phyloP scores from a whole-genome alignment of 1,140 invertebrate species.

The Brachionus paranguensis region DNA sequence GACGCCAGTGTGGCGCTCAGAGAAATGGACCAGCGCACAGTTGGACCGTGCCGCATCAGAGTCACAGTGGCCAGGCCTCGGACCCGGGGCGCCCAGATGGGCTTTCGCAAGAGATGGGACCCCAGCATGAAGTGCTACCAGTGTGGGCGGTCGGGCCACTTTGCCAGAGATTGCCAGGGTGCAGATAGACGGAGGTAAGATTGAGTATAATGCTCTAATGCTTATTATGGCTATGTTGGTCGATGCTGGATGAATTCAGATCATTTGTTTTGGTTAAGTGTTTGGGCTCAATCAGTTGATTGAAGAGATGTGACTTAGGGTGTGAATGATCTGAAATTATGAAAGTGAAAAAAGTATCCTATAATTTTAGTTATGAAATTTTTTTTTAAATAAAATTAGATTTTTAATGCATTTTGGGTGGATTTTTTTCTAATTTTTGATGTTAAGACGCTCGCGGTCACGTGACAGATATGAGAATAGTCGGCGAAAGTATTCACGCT shows the following conservation, averaged over 20 bases:
- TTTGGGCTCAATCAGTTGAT: background rate
- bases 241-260: conserved; percentile 10
- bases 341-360: background rate
- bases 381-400: background rate
- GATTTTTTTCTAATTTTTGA: background rate
- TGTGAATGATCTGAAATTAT: conserved; percentile 18
- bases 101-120: conserved; percentile 43
- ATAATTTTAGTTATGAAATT: background rate
- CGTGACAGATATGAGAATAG: background rate
- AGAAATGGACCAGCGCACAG: conserved; percentile 48
- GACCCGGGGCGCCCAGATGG: conserved; percentile 43
- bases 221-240: conserved; percentile 14
- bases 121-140: conserved; percentile 52
- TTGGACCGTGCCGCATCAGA: conserved; percentile 44
- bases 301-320: background rate
- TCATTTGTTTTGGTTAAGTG: conserved; percentile 7
- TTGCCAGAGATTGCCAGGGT: conserved; percentile 41
- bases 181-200: conserved; percentile 18
- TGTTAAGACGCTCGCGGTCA: background rate
- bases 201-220: background rate
- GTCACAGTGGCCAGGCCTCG: conserved; percentile 51
- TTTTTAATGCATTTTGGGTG: background rate
- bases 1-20: conserved; percentile 51
- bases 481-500: background rate
- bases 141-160: conserved; percentile 53